Base-by-base conservation (phyloP, 2,888 invertebrate species). In the Tholera decimalis region DNA sequence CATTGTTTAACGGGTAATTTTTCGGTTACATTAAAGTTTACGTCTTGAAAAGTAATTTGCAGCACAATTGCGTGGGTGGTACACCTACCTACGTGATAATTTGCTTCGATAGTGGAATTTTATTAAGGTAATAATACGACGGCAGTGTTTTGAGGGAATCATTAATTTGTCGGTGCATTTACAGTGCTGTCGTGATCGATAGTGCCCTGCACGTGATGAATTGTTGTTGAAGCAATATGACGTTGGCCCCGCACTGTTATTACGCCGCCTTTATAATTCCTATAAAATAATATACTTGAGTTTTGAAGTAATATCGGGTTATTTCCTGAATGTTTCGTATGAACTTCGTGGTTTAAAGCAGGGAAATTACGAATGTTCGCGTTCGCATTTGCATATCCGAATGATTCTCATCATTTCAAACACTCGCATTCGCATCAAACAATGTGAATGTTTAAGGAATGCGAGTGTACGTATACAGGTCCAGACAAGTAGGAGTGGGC, bases 131-230 rank as follows among this genome's bases (percentile, higher is more conserved):
- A 83, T 84, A 83, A 87, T 83, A 84, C 80, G 62, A 81, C 79
- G 82, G 77, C 74, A 77, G 79, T 86, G 84, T 88, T 88, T 86
- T 86, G 83, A 88, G 86, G 81, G 85, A 86, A 87, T 87, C 91
- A 89, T 91, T 90, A 91, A 90, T 91, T 88, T 85, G 85, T 87
- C 72, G 78, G 83, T 89, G 89, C 89, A 89, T 91, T 89, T 88
- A 87, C 82, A 75, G 71, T 49, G 71, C 46, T 79, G 77, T 78
- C 82, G 83, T 89, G 91, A 90, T 90, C 88, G 90, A 91, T 89
- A 82, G 84, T 80, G 68, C 77, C 81, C 64, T 83, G 84, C 80
- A 83, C 78, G 82, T 91, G 90, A 91, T 89, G 87, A 89, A 90
- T 90, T 80, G 77, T 85, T 77, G 54, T 79, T 77, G 70, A 61